phyloP scores from a whole-genome alignment of 2,113 vertebrate genomes.

The Microcebus ravelobensis region DNA sequence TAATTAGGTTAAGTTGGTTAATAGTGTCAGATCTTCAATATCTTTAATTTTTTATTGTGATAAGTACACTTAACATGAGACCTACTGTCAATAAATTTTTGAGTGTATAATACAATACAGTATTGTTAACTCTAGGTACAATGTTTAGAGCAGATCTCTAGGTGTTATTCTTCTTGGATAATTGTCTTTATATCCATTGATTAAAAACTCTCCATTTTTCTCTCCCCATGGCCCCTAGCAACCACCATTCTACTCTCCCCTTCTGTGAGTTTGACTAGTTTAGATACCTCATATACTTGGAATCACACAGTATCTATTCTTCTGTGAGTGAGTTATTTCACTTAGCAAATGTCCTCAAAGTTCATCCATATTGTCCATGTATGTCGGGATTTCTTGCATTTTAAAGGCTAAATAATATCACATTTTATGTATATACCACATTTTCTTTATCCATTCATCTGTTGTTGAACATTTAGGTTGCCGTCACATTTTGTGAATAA shows the following conservation, averaged over 20 bases:
- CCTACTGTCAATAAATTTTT: background rate
- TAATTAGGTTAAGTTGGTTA: background rate
- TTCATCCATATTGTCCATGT: background rate
- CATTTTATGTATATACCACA: background rate
- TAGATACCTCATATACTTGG: background rate
- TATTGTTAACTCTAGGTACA: background rate
- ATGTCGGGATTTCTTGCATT: background rate
- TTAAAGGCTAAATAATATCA: background rate
- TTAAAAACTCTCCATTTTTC: background rate
- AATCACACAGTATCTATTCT: background rate
- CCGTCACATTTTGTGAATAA: background rate
- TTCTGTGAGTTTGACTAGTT: background rate
- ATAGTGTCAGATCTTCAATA: background rate
- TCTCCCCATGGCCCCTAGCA: background rate
- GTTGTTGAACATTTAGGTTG: background rate
- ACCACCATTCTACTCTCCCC: background rate
- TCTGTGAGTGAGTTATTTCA: background rate
- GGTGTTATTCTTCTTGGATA: background rate
- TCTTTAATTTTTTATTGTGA: background rate
- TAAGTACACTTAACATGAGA: background rate
- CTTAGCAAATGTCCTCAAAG: background rate
- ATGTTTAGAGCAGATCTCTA: background rate
- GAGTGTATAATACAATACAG: background rate
- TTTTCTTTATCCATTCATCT: background rate
- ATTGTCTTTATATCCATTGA: background rate